Evolutionary conservation across 2,113 vertebrate species (phyloP).

Genomic region (Alouatta palliata): DNA sequence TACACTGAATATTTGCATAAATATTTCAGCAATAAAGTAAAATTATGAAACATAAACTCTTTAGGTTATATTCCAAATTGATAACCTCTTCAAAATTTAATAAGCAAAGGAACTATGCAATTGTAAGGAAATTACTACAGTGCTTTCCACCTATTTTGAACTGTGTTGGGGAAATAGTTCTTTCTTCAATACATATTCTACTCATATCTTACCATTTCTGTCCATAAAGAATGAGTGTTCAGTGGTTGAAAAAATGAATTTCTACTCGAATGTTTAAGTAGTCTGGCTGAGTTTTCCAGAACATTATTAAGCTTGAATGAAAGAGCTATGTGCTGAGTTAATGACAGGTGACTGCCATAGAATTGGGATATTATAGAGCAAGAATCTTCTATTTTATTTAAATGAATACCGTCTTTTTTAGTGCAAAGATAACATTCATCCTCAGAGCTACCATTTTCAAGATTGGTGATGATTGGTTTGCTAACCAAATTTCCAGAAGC

Average conservation of each 20-base stretch:
- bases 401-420: slow-evolving; percentile 51
- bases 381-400: slow-evolving; percentile 46
- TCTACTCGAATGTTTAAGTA: slow-evolving; percentile 55
- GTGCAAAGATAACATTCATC: slow-evolving; percentile 48
- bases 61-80: slow-evolving; percentile 84
- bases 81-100: slow-evolving; percentile 80
- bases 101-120: slow-evolving; percentile 72
- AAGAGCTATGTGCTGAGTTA: slow-evolving; percentile 14
- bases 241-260: slow-evolving; percentile 56
- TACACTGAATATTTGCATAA: slow-evolving; percentile 85
- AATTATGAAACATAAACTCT: slow-evolving; percentile 85
- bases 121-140: slow-evolving; percentile 48
- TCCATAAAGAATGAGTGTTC: slow-evolving; percentile 51
- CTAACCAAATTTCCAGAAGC: slow-evolving; percentile 26
- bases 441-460: slow-evolving; percentile 51
- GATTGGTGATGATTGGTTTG: not conserved
- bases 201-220: slow-evolving; percentile 32
- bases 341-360: slow-evolving; percentile 48
- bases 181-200: slow-evolving; percentile 32
- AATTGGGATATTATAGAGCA: slow-evolving; percentile 7
- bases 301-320: slow-evolving; percentile 31
- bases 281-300: slow-evolving; percentile 19
- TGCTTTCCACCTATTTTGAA: slow-evolving; percentile 67
- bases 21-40: slow-evolving; percentile 86
- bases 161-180: slow-evolving; percentile 46